phyloP scores from a whole-genome alignment of 1,140 invertebrate species.

The Aporrectodea caliginosa region DNA sequence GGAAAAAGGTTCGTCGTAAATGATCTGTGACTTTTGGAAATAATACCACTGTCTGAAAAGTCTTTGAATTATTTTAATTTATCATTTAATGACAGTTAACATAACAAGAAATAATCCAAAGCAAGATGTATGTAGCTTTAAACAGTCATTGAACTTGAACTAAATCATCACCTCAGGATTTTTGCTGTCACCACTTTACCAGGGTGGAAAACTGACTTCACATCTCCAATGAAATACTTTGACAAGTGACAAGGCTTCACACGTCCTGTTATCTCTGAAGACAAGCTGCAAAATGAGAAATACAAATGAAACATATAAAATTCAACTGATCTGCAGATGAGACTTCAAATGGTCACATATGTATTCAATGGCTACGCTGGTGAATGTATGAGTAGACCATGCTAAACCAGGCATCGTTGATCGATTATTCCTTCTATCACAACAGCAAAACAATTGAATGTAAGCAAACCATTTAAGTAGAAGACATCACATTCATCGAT shows the following conservation, averaged over 20 bases:
- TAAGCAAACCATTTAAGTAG: too few species aligned
- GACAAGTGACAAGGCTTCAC: background rate
- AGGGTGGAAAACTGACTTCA: background rate
- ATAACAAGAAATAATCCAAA: background rate
- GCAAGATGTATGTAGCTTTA: background rate
- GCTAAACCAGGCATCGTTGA: background rate
- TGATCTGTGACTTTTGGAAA: too few species aligned
- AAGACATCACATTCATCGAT: too few species aligned
- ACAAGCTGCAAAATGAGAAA: background rate
- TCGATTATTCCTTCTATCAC: background rate
- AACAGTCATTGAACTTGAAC: background rate
- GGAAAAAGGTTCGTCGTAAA: too few species aligned
- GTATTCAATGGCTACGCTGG: background rate
- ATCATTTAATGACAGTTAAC: background rate
- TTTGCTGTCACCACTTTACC: background rate
- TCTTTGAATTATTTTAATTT: too few species aligned
- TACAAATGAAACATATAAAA: background rate
- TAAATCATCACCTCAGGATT: background rate
- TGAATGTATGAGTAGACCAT: background rate
- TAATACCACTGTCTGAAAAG: too few species aligned
- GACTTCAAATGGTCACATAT: background rate
- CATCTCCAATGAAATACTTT: background rate
- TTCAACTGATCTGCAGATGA: background rate
- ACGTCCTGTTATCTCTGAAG: background rate
- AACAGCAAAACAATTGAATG: too few species aligned